phyloP scores from a whole-genome alignment of 1,140 invertebrate species.

The Philaenus spumarius region DNA sequence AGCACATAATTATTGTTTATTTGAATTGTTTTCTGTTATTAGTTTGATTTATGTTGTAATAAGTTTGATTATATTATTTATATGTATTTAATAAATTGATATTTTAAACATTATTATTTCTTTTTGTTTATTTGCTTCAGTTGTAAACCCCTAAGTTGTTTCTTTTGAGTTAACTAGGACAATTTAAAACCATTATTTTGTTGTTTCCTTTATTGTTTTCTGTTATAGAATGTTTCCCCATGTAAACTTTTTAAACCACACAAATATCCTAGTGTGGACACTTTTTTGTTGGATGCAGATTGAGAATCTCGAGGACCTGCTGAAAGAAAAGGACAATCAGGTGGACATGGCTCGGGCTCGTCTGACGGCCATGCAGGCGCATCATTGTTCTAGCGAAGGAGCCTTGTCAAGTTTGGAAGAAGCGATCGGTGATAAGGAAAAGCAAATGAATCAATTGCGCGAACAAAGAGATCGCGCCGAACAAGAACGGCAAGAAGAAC shows the following conservation, averaged over 20 bases:
- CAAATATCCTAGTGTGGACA: neutral
- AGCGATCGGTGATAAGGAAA: constrained; percentile 93
- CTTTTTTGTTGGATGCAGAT: constrained; percentile 56
- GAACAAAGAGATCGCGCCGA: constrained; percentile 94
- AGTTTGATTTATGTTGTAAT: too few relatives aligned
- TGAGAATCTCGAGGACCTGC: constrained; percentile 92
- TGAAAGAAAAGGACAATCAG: constrained; percentile 98
- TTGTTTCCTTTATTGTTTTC: neutral
- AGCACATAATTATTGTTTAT: too few relatives aligned
- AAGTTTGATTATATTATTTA: too few relatives aligned
- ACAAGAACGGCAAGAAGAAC: constrained; percentile 91
- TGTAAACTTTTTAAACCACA: neutral
- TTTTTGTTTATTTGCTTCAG: too few relatives aligned
- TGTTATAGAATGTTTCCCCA: too few relatives aligned
- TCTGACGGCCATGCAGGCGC: constrained; percentile 82
- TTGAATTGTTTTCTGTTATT: too few relatives aligned
- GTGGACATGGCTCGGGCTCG: constrained; percentile 90
- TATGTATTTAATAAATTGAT: too few relatives aligned
- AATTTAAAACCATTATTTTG: too few relatives aligned
- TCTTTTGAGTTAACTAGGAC: too few relatives aligned
- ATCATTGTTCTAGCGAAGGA: constrained; percentile 87
- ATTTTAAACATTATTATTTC: too few relatives aligned
- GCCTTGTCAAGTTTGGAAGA: constrained; percentile 90
- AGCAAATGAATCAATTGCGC: constrained; percentile 85
- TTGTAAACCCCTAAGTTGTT: too few relatives aligned